phyloP scores from a whole-genome alignment of 35 echinoderm and acorn worm species.

The Lytechinus pictus region DNA sequence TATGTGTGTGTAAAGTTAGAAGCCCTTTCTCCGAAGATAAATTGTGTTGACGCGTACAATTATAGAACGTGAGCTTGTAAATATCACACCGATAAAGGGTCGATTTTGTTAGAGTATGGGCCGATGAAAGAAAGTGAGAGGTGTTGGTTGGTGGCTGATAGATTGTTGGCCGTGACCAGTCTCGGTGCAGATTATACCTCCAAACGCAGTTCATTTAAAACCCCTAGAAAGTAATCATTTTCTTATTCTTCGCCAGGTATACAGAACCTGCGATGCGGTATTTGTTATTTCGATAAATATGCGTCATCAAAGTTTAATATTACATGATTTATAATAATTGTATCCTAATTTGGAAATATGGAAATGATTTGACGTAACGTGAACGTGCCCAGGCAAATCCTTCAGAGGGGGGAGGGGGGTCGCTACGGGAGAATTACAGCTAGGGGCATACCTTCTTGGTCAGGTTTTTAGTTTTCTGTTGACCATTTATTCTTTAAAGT shows the following conservation, averaged over 20 bases:
- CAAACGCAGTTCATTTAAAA: neutral
- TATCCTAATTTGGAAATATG: neutral
- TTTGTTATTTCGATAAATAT: neutral
- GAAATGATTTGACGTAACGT: neutral
- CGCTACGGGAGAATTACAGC: neutral
- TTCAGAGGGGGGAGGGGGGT: too few species aligned
- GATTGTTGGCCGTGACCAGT: neutral
- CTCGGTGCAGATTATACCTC: neutral
- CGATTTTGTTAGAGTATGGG: neutral
- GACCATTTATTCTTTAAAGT: too few species aligned
- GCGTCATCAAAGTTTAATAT: neutral
- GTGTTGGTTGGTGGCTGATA: neutral
- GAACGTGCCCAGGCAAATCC: neutral
- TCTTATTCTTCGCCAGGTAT: neutral
- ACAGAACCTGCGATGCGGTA: neutral
- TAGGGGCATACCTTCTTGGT: too few species aligned
- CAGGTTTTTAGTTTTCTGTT: too few species aligned
- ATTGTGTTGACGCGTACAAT: slow-evolving; percentile 18
- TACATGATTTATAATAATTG: neutral
- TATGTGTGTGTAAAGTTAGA: neutral
- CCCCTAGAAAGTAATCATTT: neutral
- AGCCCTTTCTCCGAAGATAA: neutral
- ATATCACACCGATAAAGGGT: slow-evolving; percentile 3
- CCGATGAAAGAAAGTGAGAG: neutral
- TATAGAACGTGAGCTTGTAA: slow-evolving; percentile 2